Evolutionary conservation across 2,888 invertebrate species (phyloP).

Genomic region (Aromia moschata): DNA sequence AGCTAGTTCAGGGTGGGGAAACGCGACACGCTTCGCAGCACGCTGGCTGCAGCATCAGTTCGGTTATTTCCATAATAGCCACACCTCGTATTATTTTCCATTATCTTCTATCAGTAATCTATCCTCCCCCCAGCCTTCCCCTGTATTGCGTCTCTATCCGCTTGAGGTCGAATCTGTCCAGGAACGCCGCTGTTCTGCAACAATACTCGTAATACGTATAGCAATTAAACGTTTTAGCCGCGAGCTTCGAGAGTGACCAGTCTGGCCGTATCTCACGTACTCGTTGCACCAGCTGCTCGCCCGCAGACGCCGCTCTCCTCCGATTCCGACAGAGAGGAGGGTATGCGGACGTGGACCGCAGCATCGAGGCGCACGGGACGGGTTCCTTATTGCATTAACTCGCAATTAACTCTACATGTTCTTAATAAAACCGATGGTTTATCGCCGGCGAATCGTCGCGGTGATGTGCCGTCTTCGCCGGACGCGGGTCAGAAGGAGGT

Average conservation of each 20-base stretch:
- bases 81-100: too few relatives aligned
- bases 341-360: slow-evolving; percentile 41
- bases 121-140: neutral
- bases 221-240: slow-evolving; percentile 43
- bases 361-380: slow-evolving; percentile 44
- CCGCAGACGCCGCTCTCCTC: slow-evolving; percentile 27
- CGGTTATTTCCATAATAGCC: too few relatives aligned
- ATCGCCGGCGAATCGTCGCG: too few relatives aligned
- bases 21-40: too few relatives aligned
- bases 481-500: too few relatives aligned
- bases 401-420: slow-evolving; percentile 50
- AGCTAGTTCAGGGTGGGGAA: too few relatives aligned
- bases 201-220: slow-evolving; percentile 39
- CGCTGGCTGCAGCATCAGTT: too few relatives aligned
- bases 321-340: slow-evolving; percentile 43
- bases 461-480: too few relatives aligned
- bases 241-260: slow-evolving; percentile 25
- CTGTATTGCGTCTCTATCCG: neutral
- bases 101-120: too few relatives aligned
- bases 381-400: slow-evolving; percentile 50
- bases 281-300: slow-evolving; percentile 27
- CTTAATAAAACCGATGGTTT: slow-evolving; percentile 21
- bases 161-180: neutral
- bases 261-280: slow-evolving; percentile 42
- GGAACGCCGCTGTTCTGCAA: slow-evolving; percentile 17